Evolutionary conservation across 2,797 vertebrate species (phyloP), one percentile per base, ranked within the genome.

Genomic region (Apogon talboti): DNA sequence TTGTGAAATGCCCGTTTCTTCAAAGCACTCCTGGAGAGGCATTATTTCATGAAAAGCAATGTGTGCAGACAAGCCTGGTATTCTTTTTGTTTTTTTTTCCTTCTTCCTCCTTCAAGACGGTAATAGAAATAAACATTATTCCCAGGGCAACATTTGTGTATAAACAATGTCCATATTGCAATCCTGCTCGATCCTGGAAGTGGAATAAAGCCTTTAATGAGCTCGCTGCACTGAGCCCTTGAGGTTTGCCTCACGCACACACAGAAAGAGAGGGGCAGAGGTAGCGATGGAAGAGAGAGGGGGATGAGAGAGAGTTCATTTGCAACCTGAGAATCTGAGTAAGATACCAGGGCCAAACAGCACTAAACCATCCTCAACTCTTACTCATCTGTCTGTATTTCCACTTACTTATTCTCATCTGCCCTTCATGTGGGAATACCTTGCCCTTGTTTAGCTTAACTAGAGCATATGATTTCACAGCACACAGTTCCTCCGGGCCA

Each of bases 171-270:
- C 90, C 90, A 85, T 82, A 88, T 78, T 83, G 86, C 86, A 87
- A 87, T 90, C 85, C 87, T 82, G 80, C 75, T 81, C 67, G 60
- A 90, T 88, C 85, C 87, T 90, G 85, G 86, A 92, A 90, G 89
- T 81, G 76, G 86, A 91, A 90, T 88, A 91, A 92, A 92, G 89
- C 81, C 79, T 90, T 93, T 93, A 93, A 94, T 92, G 92, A 94
- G 92, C 89, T 91, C 72, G 77, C 86, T 90, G 86, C 87, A 68
- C 78, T 21, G 80, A 90, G 87, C 90, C 92, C 89, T 67, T 72
- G 86, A 88, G 89, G 85, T 85, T 90, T 87, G 85, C 81, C 84
- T 82, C 78, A 66, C 56, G 8, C 71, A 70, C 74, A 56, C 61
- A 61, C 21, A 76, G 28, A 51, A 53, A 43, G 53, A 77, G 70